Evolutionary conservation across 2,888 invertebrate genomes (phyloP), one percentile per base, ranked within the genome.

Genomic region (Cantharis rustica): DNA sequence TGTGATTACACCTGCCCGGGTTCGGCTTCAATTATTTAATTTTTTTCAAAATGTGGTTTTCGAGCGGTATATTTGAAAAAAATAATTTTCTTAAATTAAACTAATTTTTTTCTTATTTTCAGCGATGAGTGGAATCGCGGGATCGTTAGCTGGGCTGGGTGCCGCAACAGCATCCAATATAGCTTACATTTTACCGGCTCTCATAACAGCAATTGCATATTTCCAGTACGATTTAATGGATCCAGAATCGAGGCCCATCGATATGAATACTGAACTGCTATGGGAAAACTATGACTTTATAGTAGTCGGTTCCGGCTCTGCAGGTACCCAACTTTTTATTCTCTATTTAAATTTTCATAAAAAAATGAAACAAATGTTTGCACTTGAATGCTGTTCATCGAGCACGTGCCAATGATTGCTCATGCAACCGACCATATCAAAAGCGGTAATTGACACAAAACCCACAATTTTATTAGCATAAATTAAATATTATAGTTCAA

Each of bases 201-300:
- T 97, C 79, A 93, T 95, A 74, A 95, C 96, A 0, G 94, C 95
- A 10, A 92, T 96, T 81, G 95, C 96, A 9, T 96, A 95, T 88
- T 96, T 95, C 87, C 95, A 96, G 86, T 95, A 93, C 86, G 96
- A 96, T 84, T 91, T 93, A 79, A 91, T 94, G 85, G 96, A 96
- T 86, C 95, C 95, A 0, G 96, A 96, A 86, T 94, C 94, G 0
- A 90, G 93, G 73, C 93, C 94, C 0, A 93, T 93, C n/a, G 92
- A 95, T 82, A 90, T 94, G 61, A 90, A 91, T 0, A 91, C 93
- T 9, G 91, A 92, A 16, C 89, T 91, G 27, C 87, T 96, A 69
- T 87, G 92, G 20, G 90, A 91, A 0, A 90, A 93, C 61, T 96
- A 96, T 84, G 95, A 97, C 87, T 97, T 96, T 84, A 95, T 97